Evolutionary conservation across 2,888 invertebrate species (phyloP).

Genomic region (Tinea pellionella): DNA sequence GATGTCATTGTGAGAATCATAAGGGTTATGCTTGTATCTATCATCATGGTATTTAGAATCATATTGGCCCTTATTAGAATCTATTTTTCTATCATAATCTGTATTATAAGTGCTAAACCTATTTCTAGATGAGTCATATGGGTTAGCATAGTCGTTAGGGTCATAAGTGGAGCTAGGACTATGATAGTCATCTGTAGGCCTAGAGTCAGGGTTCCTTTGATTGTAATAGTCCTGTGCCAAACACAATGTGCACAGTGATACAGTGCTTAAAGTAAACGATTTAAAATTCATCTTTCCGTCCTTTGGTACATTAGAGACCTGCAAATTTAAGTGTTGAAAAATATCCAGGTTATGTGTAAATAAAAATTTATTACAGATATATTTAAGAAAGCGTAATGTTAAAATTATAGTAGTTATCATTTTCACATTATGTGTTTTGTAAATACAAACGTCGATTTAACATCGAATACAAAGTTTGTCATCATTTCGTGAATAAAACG

Average conservation of each 20-base stretch:
- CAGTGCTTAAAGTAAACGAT: constrained; percentile 22
- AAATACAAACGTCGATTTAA: too few species aligned
- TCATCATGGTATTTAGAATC: neutral
- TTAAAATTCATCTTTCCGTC: constrained; percentile 59
- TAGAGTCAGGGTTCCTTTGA: constrained; percentile 29
- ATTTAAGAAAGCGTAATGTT: too few species aligned
- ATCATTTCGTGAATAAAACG: neutral
- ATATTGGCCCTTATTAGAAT: constrained; percentile 15
- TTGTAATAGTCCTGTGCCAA: constrained; percentile 42
- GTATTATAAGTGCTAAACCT: neutral
- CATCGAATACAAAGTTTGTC: neutral
- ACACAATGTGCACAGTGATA: constrained; percentile 29
- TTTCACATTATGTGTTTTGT: too few species aligned
- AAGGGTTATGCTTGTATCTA: neutral
- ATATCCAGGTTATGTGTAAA: too few species aligned
- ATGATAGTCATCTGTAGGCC: constrained; percentile 43
- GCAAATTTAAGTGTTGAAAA: neutral
- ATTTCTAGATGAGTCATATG: constrained; percentile 30
- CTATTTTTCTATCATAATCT: constrained; percentile 21
- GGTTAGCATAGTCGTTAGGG: constrained; percentile 42
- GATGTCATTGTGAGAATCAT: constrained; percentile 27
- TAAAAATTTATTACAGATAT: too few species aligned
- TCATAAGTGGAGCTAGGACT: constrained; percentile 19
- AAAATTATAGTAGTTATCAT: too few species aligned
- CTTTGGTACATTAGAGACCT: constrained; percentile 12